Base-by-base conservation (phyloP, 2,888 invertebrate species). In the Lasioglossum lativentre region DNA sequence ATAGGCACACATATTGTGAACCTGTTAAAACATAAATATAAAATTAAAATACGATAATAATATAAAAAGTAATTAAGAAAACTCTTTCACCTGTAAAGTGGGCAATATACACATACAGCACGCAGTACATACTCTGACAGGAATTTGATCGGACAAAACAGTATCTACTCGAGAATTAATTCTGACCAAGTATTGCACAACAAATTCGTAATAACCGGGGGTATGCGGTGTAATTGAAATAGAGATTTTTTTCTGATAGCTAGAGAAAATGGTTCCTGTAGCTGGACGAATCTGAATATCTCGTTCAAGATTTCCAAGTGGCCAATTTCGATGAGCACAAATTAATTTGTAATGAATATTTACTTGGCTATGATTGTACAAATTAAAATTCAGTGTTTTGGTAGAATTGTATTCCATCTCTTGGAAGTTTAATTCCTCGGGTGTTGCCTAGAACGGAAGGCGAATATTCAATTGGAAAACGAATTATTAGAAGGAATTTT, bases 351-450 rank as follows among this genome's bases (percentile, higher is more conserved):
- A 96, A 85, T 94, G 92, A 30, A 96, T 93, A 5, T 92, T 90
- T 3, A 95, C 94, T 34, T 90, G 73, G 45, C 96, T 95, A 85
- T 95, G 95, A 92, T 96, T 96, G 82, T 93, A 95, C 27, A 95
- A 71, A 59, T 93, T 86, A 80, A 96, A 95, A 68, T 90, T 88
- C 8, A 92, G 88, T 40, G 92, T 86, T 52, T 91, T 91, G 3
- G 86, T 83, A 95, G 68, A 88, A 86, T 81, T 71, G 52, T 79
- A 80, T 19, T 80, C 84, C 14, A 93, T 82, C 52, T 93, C 86
- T 4, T 93, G 94, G 75, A 95, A 95, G 86, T 94, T 90, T 34
- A 94, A 81, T 63, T 91, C 89, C n/a, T 91, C 91, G 2, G 96
- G 96, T 30, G 91, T 91, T 19, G 95, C 95, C 96, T 90, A 23